Evolutionary conservation across 2,888 invertebrate species (phyloP), one percentile per base, ranked within the genome.

Genomic region (Alitta virens): DNA sequence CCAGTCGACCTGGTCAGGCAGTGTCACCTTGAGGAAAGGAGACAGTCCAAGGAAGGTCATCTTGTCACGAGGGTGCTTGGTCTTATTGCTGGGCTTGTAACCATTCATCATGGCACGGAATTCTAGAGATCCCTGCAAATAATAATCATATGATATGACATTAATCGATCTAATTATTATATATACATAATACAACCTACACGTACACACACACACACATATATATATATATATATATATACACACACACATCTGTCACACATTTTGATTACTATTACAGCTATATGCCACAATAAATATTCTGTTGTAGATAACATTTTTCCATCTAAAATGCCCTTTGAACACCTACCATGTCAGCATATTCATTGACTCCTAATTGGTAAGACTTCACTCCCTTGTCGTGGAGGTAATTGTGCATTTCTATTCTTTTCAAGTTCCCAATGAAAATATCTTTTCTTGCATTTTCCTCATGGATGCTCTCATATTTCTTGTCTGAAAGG

Each of bases 1-100:
- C 76, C 76, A 77, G 66, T 77, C 76, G 14, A 77, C 74, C 2
- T 58, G 43, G 12, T 59, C 43, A 7, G 74, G 72, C 5, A 72
- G 64, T 18, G 55, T 60, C 14, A 61, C 51, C 18, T 66, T 46
- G 54, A 60, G 49, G 51, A 59, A 33, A 7, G 63, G 67, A 16
- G 62, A 57, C 38, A 68, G 33, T 49, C 56, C 68, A 0, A 51
- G 42, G 38, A 57, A 27, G 21, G 53, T 27, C 21, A 33, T 54
- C 9, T 50, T 26, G 49, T 63, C 51, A 16, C 27, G 51, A n/a
- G 38, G n/a, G 43, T 49, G 57, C 16, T 49, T 49, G 16, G 51
- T 51, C 18, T 38, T 46, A 24, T 33, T 33, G 14, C 46, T 33
- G 7, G 25, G 50, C 14, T 46, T 49, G 46, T 49, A 63, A 12